These are phyloP conservation scores for Mythimna vitellina DNA, from an alignment of 2,888 invertebrate genomes.

Conservation along the genomic window DNA sequence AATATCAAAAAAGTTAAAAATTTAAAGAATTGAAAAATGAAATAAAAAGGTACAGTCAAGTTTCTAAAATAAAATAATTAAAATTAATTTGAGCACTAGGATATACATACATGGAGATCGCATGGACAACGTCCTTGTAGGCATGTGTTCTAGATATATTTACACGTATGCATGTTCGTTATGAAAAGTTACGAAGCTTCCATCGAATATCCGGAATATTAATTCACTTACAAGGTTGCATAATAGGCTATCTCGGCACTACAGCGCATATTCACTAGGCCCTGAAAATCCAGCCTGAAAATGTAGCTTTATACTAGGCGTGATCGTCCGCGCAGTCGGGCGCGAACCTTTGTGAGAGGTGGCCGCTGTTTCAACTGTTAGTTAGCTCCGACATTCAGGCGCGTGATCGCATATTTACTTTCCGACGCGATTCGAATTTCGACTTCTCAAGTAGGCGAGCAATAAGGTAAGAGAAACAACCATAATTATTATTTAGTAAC, in stretches of 20 bases:
- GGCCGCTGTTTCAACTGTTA: background rate
- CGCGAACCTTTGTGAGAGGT: background rate
- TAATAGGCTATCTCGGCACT: background rate
- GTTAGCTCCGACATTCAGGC: background rate
- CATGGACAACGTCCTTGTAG: too few species aligned
- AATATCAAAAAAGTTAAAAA: too few species aligned
- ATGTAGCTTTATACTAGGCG: background rate
- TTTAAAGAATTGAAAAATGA: too few species aligned
- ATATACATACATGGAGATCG: too few species aligned
- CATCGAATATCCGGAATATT: background rate
- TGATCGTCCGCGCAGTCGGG: background rate
- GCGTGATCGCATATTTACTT: background rate
- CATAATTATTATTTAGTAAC: too few species aligned
- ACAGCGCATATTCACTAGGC: background rate
- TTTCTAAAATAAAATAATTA: too few species aligned
- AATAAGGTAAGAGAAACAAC: background rate
- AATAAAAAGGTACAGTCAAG: too few species aligned
- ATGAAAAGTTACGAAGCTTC: background rate
- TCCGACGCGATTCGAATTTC: background rate
- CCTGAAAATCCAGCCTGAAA: slow-evolving; percentile 1
- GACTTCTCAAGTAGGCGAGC: background rate
- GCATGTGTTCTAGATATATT: too few species aligned
- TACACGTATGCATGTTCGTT: background rate
- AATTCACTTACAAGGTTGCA: background rate
- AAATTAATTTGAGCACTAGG: too few species aligned